Evolutionary conservation across 2,888 invertebrate genomes (phyloP).

Genomic region (Drosophila imparisetae): DNA sequence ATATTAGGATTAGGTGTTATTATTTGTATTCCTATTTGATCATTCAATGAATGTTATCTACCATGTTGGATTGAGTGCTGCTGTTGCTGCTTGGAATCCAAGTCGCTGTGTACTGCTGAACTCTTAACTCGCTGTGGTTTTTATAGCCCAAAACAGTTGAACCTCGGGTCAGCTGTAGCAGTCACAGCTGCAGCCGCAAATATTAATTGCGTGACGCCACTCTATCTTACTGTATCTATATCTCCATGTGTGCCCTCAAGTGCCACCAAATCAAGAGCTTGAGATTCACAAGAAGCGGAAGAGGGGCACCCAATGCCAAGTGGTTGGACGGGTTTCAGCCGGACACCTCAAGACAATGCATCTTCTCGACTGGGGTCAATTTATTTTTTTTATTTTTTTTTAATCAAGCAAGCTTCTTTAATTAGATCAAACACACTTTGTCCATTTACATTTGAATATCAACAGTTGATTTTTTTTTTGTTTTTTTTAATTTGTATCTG

Average conservation of each 20-base stretch:
- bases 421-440: constrained; percentile 67
- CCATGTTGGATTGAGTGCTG: constrained; percentile 49
- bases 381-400: neutral
- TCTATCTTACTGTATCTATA: constrained; percentile 7
- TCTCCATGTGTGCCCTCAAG: constrained; percentile 38
- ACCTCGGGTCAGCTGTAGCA: constrained; percentile 51
- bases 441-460: constrained; percentile 64
- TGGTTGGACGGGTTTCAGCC: constrained; percentile 64
- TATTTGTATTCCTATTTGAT: neutral
- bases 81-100: constrained; percentile 63
- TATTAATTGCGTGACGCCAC: constrained; percentile 72
- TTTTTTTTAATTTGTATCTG: constrained; percentile 6
- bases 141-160: constrained; percentile 58
- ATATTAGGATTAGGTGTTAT: neutral
- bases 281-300: constrained; percentile 9
- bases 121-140: constrained; percentile 55
- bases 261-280: constrained; percentile 44
- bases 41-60: constrained; percentile 30
- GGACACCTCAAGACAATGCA: constrained; percentile 45
- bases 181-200: constrained; percentile 42
- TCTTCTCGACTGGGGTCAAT: constrained; percentile 47
- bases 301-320: constrained; percentile 70
- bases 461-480: constrained; percentile 29
- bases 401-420: constrained; percentile 55
- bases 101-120: constrained; percentile 67